Base-by-base conservation (phyloP, 2,888 invertebrate genomes). In the Ischnus inquisitorius region DNA sequence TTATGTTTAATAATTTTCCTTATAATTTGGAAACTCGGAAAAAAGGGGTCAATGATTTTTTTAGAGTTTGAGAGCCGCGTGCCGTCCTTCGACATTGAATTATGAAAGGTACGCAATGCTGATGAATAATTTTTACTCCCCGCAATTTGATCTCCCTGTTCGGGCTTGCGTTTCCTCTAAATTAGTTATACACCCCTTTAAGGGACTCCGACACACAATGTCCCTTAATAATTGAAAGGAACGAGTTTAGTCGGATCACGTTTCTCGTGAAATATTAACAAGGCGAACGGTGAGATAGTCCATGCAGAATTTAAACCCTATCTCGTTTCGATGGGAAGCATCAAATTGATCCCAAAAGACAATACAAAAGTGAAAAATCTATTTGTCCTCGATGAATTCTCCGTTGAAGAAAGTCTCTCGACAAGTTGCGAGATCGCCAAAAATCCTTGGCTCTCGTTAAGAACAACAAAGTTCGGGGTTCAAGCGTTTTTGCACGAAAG, bases 221-320 rank as follows among this genome's bases (percentile, higher is more conserved):
- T 78, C 77, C 75, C 74, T 81, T 54, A 84, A 81, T 84, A 81
- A 84, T 76, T 78, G 51, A 84, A 65, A 68, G 74, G 67, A 77
- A 69, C 65, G 68, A 64, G 76, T 81, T 34, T 75, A 74, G 64
- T 48, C 25, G 78, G 64, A 84, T 80, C 81, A 57, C 75, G 84
- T 84, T 84, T 84, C 74, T 14, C 78, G 64, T 84, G 60, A 75
- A 81, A 81, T 78, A 65, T 81, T 81, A 84, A 84, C 69, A 65
- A 60, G 64, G 69, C 64, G 46, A 48, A 84, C 34, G 34, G 34
- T 6, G 34, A 64, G 84, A 43, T 71, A 75, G 69, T 84, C 65
- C 28, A 74, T 46, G 72, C 25, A 34, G 43, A 57, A 57, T 77
- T 43, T 39, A 69, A 69, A 64, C 69, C 48, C 12, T 22, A 60